A percentile compares a stretch with the other conserved stretches of the same genome.
Conservation (phyloP, 1,140 invertebrate species). For the Anastrepha ludens region DNA sequence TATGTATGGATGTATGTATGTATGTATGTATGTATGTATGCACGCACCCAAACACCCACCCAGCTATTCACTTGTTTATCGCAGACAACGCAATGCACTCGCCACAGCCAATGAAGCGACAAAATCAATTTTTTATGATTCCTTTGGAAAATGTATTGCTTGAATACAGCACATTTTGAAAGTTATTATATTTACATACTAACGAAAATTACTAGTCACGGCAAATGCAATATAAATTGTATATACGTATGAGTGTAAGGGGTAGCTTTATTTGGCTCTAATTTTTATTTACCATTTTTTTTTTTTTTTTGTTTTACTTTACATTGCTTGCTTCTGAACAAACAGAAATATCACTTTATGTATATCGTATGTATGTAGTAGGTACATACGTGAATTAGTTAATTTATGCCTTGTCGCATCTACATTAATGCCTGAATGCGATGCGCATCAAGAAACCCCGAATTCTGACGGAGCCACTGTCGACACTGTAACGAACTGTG, state of each 20-base stretch:
- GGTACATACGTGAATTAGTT: neutral
- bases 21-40: neutral
- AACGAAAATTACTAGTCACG: no score
- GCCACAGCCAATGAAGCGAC: neutral
- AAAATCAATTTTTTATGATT: constrained; percentile 7
- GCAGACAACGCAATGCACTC: no score
- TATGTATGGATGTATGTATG: neutral
- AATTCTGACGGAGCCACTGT: neutral
- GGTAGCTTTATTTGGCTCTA: no score
- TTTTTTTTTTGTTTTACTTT: no score
- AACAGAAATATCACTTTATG: no score
- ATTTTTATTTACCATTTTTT: no score
- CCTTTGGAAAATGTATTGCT: neutral
- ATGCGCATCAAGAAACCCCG: neutral
- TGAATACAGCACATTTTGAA: neutral
- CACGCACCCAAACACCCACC: no score
- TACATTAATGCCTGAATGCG: neutral
- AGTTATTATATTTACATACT: neutral
- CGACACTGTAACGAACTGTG: neutral
- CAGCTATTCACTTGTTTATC: no score
- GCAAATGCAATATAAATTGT: no score
- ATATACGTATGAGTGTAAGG: no score
- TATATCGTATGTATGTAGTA: no score
- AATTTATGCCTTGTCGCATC: neutral
- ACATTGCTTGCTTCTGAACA: no score